Base-by-base conservation (phyloP, 2,113 vertebrate genomes). In the Octodon degus region DNA sequence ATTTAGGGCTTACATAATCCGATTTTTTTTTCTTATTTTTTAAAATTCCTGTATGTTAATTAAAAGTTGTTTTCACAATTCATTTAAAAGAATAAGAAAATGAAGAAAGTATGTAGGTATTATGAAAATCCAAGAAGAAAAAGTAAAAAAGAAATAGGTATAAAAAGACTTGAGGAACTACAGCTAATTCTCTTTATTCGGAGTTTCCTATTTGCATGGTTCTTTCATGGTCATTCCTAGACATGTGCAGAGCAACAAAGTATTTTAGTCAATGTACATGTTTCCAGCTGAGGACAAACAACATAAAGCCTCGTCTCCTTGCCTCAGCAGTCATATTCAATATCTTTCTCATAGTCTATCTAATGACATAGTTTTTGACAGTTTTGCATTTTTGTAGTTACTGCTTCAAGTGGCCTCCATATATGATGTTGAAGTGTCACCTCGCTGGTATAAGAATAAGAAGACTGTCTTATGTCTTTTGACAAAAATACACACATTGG, bases 31-130 rank as follows among this genome's bases (percentile, higher is more conserved):
- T 27, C 20, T 24, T 24, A 58, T 68, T 94, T 74, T 87, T 58
- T 68, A n/a, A 50, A n/a, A 58, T 74, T 85, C 19, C 62, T 94
- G 65, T 30, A 1, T 79, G n/a, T 47, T 91, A 11, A 93, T 30
- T 87, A 25, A 91, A 90, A 53, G 80, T 92, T 76, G 40, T 88
- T 84, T 92, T 88, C 50, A 89, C 4, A 47, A 83, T 70, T 93
- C 37, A 63, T 79, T 76, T 84, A 32, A 63, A 91, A 86, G 4
- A 72, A 74, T 34, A 85, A 34, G 62, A 85, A 43, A 89, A 76
- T 76, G 74, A 76, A 47, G 30, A 14, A 76, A 22, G 40, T n/a
- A 60, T 11, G 70, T 12, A 86, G 8, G 5, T 67, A 90, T 86
- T 60, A 68, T 37, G 34, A 62, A 90, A 67, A 27, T 53, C 34